Conservation (phyloP, 2,888 invertebrate species). For the Scaptomyza caliginosa region DNA sequence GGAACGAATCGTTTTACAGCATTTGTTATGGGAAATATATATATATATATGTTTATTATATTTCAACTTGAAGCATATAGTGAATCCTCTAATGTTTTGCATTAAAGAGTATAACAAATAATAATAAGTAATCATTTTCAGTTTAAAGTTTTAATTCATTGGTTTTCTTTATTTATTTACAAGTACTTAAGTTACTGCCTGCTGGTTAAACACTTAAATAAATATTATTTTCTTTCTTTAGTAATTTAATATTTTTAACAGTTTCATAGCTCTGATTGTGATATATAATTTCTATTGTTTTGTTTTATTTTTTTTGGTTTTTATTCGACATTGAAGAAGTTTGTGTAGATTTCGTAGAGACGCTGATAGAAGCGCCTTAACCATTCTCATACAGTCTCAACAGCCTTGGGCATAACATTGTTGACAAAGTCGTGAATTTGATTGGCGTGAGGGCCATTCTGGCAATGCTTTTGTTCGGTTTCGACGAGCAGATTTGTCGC, state of each 20-base stretch:
- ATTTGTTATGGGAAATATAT: constrained; percentile 1
- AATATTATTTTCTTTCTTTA: neutral
- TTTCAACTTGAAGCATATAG: neutral
- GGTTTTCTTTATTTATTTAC: neutral
- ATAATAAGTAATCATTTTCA: too few relatives aligned
- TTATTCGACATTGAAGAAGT: constrained; percentile 50
- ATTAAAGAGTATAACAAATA: neutral
- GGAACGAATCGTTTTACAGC: neutral
- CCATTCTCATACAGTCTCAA: constrained; percentile 72
- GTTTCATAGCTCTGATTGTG: neutral
- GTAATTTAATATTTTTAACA: neutral
- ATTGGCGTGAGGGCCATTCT: constrained; percentile 32
- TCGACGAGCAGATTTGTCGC: constrained; percentile 64
- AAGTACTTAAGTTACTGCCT: neutral
- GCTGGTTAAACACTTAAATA: neutral
- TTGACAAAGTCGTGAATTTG: constrained; percentile 40
- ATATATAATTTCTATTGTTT: neutral
- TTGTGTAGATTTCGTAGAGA: constrained; percentile 64
- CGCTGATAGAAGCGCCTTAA: constrained; percentile 72
- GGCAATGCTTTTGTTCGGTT: constrained; percentile 73
- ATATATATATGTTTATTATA: neutral
- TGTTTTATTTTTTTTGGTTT: neutral
- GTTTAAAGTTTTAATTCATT: neutral
- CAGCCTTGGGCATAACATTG: constrained; percentile 52
- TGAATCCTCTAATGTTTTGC: neutral